Base-by-base conservation (phyloP, 2,113 vertebrate species). In the Lampris megalopsis region DNA sequence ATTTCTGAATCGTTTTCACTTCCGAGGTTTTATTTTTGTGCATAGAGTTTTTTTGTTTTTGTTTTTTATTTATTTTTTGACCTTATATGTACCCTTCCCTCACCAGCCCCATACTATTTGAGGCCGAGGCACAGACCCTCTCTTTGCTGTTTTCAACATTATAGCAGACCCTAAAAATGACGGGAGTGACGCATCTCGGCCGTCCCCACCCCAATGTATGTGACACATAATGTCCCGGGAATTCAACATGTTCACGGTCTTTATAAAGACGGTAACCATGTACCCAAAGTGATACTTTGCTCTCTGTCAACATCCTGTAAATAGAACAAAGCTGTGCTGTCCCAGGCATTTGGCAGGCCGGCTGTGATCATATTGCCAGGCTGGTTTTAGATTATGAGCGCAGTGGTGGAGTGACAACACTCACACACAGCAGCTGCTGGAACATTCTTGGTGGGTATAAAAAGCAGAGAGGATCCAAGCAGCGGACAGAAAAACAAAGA, bases 241-340 rank as follows among this genome's bases (percentile, higher is more conserved):
- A 24, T 24, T 24, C 24, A 24, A 24, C 24, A 24, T 47, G 57
- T 61, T 82, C 68, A 81, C 10, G 72, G 63, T 71, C 84, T 88
- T 68, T 67, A 83, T 83, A 71, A 79, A 89, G 74, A 71, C 35
- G 2, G 66, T 89, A 84, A 90, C 71, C 3, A 59, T 56, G 60
- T 24, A 24, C 24, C 71, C 9, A 6, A 41, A 24, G 24, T 9
- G 43, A 45, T 3, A 43, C 47, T 50, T 38, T 45, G 5, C 47
- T 36, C 5, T 40, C 35, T 63, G 73, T 71, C 56, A 60, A 54
- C 63, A 61, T 9, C n/a, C 84, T 90, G 77, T 75, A 93, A 94
- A 94, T 93, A 94, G 92, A 84, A 93, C 87, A 92, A 91, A 88
- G 91, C 86, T 68, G 76, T 75, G 59, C 79, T 69, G 13, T 45